phyloP scores from a whole-genome alignment of 2,797 vertebrate species.

The Australoheros facetus region DNA sequence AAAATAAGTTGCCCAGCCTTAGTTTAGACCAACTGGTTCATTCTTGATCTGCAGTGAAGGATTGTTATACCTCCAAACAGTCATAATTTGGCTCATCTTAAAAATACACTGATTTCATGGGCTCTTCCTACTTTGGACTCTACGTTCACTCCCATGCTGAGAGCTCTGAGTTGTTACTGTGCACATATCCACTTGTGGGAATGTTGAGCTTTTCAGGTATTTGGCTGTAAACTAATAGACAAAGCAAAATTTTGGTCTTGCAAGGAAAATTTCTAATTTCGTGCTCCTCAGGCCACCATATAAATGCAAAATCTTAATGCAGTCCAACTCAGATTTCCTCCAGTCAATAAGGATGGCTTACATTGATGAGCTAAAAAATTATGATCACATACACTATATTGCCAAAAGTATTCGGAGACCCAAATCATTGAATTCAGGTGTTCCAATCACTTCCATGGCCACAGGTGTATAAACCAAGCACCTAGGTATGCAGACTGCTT shows the following conservation, averaged over 20 bases:
- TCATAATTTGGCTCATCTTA: background rate
- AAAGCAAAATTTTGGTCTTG: background rate
- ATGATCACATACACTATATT: background rate
- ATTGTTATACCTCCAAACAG: background rate
- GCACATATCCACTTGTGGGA: background rate
- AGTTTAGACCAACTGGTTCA: background rate
- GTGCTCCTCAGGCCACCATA: background rate
- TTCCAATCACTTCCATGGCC: no score
- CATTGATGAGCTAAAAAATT: conserved; percentile 1
- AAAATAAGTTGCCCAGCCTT: background rate
- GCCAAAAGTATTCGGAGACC: no score
- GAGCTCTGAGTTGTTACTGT: background rate
- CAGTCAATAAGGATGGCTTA: background rate
- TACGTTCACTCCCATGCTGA: background rate
- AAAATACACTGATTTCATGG: background rate
- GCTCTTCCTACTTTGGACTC: background rate
- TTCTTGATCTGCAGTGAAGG: background rate
- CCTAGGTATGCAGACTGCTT: no score
- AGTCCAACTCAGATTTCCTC: background rate
- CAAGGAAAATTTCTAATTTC: background rate
- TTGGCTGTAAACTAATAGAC: background rate
- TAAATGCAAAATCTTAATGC: background rate
- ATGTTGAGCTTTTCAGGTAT: background rate
- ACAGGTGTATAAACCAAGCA: no score
- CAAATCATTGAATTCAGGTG: no score